phyloP scores from a whole-genome alignment of 2,797 vertebrate species.

The Ispidina lecontei region DNA sequence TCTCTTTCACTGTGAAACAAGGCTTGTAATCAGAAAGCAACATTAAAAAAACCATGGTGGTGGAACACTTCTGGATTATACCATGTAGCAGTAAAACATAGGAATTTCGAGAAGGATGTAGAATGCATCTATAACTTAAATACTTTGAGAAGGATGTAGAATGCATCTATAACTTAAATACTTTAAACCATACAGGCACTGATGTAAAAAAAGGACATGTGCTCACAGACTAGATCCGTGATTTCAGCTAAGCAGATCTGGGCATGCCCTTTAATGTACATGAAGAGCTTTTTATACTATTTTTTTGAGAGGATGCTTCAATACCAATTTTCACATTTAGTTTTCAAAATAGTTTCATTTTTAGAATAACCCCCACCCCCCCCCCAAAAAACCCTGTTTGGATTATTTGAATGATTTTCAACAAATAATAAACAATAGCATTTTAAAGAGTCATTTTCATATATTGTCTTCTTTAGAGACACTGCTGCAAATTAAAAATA shows the following conservation, averaged over 20 bases:
- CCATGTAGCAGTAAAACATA: not conserved
- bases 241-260: not conserved
- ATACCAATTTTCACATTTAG: not conserved
- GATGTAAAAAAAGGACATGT: not conserved
- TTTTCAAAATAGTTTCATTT: not conserved
- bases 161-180: not conserved
- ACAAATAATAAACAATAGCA: not conserved
- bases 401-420: not conserved
- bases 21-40: not conserved
- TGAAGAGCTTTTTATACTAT: not conserved
- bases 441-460: not conserved
- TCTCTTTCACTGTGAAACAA: not conserved
- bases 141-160: not conserved
- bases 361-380: not conserved
- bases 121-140: not conserved
- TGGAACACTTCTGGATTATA: not conserved
- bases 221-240: not conserved
- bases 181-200: not conserved
- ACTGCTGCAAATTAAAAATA: slow-evolving; percentile 1
- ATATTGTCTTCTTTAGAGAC: not conserved
- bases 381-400: not conserved
- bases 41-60: not conserved
- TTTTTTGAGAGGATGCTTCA: not conserved
- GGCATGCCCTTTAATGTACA: not conserved
- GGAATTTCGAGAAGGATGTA: not conserved